These are phyloP conservation scores for Stegodyphus dumicola DNA, from an alignment of 1,140 invertebrate species.

Conservation along the genomic window DNA sequence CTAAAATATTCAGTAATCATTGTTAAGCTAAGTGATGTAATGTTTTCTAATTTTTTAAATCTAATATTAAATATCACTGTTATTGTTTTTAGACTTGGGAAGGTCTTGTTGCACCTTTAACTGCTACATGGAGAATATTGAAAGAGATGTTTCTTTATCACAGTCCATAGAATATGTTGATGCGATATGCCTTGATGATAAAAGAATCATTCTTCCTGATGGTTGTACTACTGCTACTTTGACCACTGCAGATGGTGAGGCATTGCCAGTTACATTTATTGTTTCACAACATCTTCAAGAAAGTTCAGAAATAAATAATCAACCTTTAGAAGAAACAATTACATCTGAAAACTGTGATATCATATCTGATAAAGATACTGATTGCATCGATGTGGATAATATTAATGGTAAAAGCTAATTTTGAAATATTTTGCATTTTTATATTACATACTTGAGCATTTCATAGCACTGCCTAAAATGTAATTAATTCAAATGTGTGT, in stretches of 20 bases:
- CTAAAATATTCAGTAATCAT: no score
- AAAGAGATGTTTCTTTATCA: neutral
- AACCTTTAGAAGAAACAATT: constrained; percentile 1
- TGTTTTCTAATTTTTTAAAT: no score
- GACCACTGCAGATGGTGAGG: constrained; percentile 34
- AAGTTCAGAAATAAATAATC: neutral
- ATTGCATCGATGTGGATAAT: neutral
- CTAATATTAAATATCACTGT: no score
- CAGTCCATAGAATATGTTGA: constrained; percentile 42
- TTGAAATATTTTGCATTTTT: no score
- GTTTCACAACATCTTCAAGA: constrained; percentile 24
- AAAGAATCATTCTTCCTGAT: constrained; percentile 38
- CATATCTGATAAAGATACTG: neutral
- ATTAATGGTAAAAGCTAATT: neutral
- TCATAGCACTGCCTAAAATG: no score
- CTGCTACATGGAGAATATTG: neutral
- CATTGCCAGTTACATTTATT: constrained; percentile 46
- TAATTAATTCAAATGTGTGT: no score
- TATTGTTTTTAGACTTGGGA: neutral
- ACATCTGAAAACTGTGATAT: neutral
- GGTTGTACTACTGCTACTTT: constrained; percentile 39
- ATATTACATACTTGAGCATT: no score
- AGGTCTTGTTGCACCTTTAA: neutral
- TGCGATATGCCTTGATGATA: constrained; percentile 52
- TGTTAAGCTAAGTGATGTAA: no score